Conservation (phyloP, 2,797 vertebrate genomes). For the Aselliscus stoliczkanus region DNA sequence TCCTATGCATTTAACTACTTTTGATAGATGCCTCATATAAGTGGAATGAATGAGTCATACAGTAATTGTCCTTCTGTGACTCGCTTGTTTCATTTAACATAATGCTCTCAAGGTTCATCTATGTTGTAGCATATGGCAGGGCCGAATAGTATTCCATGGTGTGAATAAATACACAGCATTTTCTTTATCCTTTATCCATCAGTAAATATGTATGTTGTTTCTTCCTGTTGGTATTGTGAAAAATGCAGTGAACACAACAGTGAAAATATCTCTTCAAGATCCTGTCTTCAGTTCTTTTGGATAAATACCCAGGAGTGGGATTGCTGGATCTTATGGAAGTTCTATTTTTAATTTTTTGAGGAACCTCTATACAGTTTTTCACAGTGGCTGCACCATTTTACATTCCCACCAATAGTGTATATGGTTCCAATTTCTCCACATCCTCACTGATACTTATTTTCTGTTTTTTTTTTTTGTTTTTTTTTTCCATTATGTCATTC, state of each 20-base stretch:
- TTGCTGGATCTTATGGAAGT: background rate
- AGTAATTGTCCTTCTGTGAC: background rate
- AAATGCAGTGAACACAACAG: background rate
- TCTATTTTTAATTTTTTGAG: constrained; percentile 13
- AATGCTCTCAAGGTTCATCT: background rate
- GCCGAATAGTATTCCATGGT: background rate
- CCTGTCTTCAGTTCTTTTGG: background rate
- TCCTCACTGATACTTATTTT: background rate
- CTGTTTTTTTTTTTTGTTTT: background rate
- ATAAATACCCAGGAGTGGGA: background rate
- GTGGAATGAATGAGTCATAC: background rate
- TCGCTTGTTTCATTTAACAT: constrained; percentile 14
- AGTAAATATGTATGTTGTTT: background rate
- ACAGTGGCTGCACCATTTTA: background rate
- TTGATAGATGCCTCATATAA: background rate
- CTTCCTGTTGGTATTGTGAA: background rate
- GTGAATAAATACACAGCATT: background rate
- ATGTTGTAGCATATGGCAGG: background rate
- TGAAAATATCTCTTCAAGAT: background rate
- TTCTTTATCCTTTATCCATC: background rate
- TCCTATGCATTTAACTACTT: constrained; percentile 22
- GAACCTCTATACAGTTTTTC: background rate
- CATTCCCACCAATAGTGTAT: background rate
- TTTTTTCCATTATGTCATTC: background rate
- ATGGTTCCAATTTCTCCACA: background rate